Evolutionary conservation across 2,113 vertebrate genomes (phyloP).

Genomic region (Eonycteris spelaea): DNA sequence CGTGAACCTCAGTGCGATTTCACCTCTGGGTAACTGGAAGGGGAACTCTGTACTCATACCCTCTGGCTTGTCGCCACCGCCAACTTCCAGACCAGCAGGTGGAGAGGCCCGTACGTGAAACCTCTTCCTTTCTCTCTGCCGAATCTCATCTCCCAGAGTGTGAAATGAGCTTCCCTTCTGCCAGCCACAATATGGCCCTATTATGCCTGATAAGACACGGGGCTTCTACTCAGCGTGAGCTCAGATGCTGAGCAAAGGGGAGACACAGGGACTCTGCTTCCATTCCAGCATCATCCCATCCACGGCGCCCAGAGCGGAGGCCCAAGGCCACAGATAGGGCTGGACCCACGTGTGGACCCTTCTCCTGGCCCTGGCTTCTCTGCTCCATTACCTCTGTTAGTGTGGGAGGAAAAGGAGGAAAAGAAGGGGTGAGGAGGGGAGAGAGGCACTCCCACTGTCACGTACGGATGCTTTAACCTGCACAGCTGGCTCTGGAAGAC

Average conservation of each 20-base stretch:
- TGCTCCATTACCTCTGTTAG: not conserved
- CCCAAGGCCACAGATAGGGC: not conserved
- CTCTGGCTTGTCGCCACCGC: conserved; percentile 48
- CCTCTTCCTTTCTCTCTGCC: conserved; percentile 46
- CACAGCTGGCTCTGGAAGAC: not conserved
- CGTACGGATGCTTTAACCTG: not conserved
- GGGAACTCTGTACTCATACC: conserved; percentile 7
- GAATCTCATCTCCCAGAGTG: conserved; percentile 32
- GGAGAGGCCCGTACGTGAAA: conserved; percentile 7
- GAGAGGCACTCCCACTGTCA: not conserved
- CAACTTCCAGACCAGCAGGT: conserved; percentile 13
- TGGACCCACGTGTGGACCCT: not conserved
- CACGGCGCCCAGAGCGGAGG: no score
- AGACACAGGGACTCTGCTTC: not conserved
- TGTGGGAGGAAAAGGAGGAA: not conserved
- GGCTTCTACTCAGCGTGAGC: not conserved
- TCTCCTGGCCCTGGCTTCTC: not conserved
- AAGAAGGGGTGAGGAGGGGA: not conserved
- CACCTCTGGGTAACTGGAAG: not conserved
- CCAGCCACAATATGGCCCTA: conserved; percentile 49
- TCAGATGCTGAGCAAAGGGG: conserved; percentile 1
- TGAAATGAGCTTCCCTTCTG: conserved; percentile 23
- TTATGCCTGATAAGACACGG: conserved; percentile 54
- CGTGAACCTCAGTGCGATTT: not conserved
- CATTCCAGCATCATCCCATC: not conserved